These are phyloP conservation scores for Pseudococcus longispinus DNA, from an alignment of 2,888 invertebrate genomes.

Conservation along the genomic window DNA sequence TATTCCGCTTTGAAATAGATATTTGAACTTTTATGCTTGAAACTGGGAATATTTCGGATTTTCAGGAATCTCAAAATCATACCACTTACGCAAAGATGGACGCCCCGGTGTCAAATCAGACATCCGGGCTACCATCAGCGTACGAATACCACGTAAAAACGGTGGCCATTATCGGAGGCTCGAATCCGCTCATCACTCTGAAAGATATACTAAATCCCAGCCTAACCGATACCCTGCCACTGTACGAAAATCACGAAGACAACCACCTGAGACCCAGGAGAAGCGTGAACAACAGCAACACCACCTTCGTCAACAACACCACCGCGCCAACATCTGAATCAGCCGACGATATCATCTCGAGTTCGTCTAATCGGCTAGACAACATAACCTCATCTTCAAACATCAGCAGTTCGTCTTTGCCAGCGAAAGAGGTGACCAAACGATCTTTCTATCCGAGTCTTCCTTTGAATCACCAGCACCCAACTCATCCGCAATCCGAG, in stretches of 20 bases:
- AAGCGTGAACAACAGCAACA: not conserved
- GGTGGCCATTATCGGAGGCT: constrained; percentile 49
- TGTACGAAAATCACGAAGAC: not conserved
- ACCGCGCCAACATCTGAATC: not conserved
- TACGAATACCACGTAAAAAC: constrained; percentile 53
- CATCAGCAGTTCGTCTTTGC: not conserved
- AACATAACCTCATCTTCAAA: not conserved
- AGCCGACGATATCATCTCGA: not conserved
- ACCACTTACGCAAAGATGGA: not conserved
- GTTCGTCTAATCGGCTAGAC: not conserved
- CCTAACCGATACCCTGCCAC: not conserved
- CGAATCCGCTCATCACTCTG: not conserved
- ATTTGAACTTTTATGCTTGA: not conserved
- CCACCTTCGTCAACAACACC: not conserved
- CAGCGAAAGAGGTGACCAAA: constrained; percentile 6
- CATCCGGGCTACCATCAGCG: not conserved
- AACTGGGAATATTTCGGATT: not conserved
- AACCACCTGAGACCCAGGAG: constrained; percentile 20
- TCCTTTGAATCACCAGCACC: too few species aligned
- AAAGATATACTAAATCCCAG: constrained; percentile 13
- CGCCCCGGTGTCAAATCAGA: not conserved
- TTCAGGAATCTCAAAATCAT: not conserved
- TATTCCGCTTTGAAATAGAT: too few species aligned
- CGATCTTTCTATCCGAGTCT: constrained; percentile 12
- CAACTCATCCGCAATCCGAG: not conserved